These are phyloP conservation scores for Coracias cyanogaster DNA, from an alignment of 2,797 vertebrate species.

Conservation along the genomic window DNA sequence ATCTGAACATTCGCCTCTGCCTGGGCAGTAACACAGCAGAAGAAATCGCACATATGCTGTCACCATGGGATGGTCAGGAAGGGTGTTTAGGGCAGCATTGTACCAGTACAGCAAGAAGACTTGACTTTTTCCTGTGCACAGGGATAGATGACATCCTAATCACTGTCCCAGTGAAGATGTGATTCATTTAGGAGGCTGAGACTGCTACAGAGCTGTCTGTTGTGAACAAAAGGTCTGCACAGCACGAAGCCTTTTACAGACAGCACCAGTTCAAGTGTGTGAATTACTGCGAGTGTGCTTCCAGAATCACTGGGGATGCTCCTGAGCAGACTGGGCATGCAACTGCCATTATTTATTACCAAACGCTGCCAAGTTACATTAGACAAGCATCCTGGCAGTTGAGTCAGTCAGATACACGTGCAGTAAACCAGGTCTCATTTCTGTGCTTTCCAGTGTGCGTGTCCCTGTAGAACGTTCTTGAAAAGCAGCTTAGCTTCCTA, in stretches of 20 bases:
- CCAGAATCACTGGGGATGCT: neutral
- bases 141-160: neutral
- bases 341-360: neutral
- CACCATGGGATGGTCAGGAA: neutral
- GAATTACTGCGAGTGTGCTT: neutral
- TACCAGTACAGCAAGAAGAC: neutral
- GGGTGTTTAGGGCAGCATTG: neutral
- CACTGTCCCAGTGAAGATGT: neutral
- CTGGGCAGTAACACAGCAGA: neutral
- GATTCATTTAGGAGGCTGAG: neutral
- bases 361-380: neutral
- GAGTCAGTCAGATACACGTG: neutral
- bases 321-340: neutral
- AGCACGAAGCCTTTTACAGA: neutral
- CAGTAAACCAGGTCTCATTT: neutral
- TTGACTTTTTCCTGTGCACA: neutral
- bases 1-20: neutral
- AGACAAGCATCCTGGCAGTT: neutral
- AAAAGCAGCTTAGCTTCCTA: neutral
- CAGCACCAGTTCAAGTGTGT: neutral
- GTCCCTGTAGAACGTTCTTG: neutral
- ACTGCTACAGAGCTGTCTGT: neutral
- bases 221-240: neutral
- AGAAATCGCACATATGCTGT: neutral
- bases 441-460: neutral